phyloP scores from a whole-genome alignment of 2,797 vertebrate genomes.

The Pseudocheirus occidentalis region DNA sequence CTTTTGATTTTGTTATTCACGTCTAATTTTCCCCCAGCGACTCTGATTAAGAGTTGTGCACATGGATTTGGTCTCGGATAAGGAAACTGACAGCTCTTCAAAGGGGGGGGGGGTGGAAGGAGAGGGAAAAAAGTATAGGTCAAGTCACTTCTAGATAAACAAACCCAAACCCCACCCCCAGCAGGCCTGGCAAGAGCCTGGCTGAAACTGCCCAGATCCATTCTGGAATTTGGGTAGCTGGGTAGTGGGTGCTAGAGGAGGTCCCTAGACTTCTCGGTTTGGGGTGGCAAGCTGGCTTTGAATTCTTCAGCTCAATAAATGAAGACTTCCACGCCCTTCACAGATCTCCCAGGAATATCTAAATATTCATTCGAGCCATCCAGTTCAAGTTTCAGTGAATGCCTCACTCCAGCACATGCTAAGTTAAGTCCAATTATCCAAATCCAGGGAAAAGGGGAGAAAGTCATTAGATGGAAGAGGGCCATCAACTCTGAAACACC shows the following conservation, averaged over 20 bases:
- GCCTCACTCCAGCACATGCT: conserved; percentile 22
- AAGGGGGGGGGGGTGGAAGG: neutral
- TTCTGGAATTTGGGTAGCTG: neutral
- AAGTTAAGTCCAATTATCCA: conserved; percentile 76
- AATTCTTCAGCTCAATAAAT: neutral
- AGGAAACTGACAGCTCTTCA: conserved; percentile 16
- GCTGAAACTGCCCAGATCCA: neutral
- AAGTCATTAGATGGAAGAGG: conserved; percentile 62
- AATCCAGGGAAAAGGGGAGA: conserved; percentile 68
- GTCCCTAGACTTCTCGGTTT: neutral
- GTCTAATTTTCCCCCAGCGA: fast-evolving
- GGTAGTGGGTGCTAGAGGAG: neutral
- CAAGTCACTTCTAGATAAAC: neutral
- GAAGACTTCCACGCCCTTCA: neutral
- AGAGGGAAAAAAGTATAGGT: neutral
- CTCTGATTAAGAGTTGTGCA: neutral
- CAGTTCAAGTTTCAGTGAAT: conserved; percentile 79
- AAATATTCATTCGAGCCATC: conserved; percentile 54
- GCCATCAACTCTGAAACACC: conserved; percentile 77
- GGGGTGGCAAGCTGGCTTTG: neutral
- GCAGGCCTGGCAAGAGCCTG: neutral
- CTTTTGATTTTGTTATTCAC: neutral
- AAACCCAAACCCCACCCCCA: neutral
- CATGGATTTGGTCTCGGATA: neutral
- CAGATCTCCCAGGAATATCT: neutral